Evolutionary conservation across 1,140 invertebrate genomes (phyloP).

Genomic region (Brachionus paranguensis): DNA sequence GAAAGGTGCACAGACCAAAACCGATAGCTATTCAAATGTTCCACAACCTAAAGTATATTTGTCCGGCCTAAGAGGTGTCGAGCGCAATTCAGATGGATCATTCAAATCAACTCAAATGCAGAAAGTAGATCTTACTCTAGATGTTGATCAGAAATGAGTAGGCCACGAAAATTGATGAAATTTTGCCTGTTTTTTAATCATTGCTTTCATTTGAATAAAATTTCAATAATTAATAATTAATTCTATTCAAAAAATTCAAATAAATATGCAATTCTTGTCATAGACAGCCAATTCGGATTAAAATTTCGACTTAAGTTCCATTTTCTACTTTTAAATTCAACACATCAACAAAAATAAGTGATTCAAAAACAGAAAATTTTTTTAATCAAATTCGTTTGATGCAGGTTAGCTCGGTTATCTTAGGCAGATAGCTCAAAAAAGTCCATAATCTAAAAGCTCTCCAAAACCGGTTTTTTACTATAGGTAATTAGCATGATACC

Average conservation of each 20-base stretch:
- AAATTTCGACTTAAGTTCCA: not conserved
- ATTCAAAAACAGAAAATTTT: not conserved
- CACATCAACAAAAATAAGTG: not conserved
- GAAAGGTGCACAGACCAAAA: constrained; percentile 51
- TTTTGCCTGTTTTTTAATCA: not conserved
- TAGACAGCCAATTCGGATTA: not conserved
- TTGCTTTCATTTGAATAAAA: not conserved
- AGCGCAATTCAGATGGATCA: constrained; percentile 45
- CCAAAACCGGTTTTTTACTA: not conserved
- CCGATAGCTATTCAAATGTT: constrained; percentile 53
- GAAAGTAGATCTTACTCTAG: constrained; percentile 56
- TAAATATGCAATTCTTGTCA: not conserved
- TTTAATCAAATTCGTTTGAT: not conserved
- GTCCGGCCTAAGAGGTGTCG: constrained; percentile 51
- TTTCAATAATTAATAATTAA: not conserved
- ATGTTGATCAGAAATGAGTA: constrained; percentile 45
- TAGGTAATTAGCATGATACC: not conserved
- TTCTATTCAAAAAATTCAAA: constrained; percentile 2
- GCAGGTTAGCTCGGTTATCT: not conserved
- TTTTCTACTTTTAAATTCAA: not conserved
- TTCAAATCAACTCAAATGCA: constrained; percentile 49
- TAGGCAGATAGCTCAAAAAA: not conserved
- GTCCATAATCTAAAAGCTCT: not conserved
- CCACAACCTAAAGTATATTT: constrained; percentile 54
- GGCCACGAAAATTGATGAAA: not conserved